Evolutionary conservation across 2,113 vertebrate species (phyloP).

Genomic region (Erythrolamprus reginae): DNA sequence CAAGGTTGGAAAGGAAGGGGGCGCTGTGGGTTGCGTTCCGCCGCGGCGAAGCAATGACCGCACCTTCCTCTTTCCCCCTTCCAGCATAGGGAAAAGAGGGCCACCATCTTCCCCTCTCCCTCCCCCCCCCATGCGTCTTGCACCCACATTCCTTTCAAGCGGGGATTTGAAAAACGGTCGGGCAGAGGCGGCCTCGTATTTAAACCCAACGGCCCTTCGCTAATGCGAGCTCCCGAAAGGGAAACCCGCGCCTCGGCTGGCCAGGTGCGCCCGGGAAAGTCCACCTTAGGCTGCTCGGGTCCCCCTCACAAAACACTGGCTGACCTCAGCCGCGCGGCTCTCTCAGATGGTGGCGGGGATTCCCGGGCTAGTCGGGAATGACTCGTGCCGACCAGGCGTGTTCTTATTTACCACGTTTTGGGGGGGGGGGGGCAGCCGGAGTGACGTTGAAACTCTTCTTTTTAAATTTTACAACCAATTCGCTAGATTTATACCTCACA

Average conservation of each 20-base stretch:
- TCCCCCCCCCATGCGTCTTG: not conserved
- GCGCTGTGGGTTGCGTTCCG: slow-evolving; percentile 10
- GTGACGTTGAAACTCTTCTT: not conserved
- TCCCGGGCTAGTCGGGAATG: not conserved
- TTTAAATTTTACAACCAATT: not conserved
- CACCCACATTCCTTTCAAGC: not conserved
- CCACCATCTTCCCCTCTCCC: slow-evolving; percentile 1
- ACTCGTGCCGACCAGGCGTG: not conserved
- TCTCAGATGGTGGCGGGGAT: not conserved
- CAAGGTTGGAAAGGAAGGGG: slow-evolving; percentile 10
- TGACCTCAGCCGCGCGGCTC: not conserved
- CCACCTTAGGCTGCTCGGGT: not conserved
- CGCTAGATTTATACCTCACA: not conserved
- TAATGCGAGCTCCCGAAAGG: not conserved
- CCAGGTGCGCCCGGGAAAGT: not conserved
- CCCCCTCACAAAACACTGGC: not conserved
- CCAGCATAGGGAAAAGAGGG: not conserved
- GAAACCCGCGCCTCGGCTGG: not conserved
- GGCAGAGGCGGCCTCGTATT: not conserved
- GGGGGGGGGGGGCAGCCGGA: not conserved
- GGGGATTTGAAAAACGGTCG: not conserved
- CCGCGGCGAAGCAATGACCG: not conserved
- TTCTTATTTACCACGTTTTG: not conserved
- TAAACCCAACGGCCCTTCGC: not conserved
- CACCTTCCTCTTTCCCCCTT: slow-evolving; percentile 15